A percentile compares a stretch with the other conserved stretches of the same genome.
Conservation (phyloP, 2,888 invertebrate species). For the Meghimatium bilineatum region DNA sequence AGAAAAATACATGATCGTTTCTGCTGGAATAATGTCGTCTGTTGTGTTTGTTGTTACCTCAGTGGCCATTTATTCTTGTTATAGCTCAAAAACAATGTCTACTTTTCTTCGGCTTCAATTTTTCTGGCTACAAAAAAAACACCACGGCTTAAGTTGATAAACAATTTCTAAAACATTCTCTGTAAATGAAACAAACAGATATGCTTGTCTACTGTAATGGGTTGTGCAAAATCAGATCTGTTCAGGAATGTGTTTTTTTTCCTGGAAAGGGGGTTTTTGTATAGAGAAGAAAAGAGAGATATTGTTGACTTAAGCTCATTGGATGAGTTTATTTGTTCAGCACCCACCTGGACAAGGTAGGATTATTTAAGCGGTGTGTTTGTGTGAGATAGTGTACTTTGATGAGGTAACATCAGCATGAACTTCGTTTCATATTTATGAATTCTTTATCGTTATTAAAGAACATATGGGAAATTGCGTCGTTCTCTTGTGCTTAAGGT, state of each 20-base stretch:
- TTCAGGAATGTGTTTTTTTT: not conserved
- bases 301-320: not conserved
- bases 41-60: not conserved
- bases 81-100: not conserved
- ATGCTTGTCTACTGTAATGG: not conserved
- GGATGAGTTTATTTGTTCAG: not conserved
- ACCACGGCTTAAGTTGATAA: not conserved
- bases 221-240: constrained; percentile 9
- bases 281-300: not conserved
- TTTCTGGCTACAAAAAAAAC: not conserved
- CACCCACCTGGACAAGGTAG: not conserved
- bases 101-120: not conserved
- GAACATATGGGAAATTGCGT: not conserved
- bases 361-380: not conserved
- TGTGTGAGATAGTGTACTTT: not conserved
- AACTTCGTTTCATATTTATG: not conserved
- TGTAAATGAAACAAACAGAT: constrained; percentile 22
- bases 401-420: not conserved
- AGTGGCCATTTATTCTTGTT: constrained; percentile 21
- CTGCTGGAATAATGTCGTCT: not conserved
- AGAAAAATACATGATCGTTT: not conserved
- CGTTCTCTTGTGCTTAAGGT: too few relatives aligned
- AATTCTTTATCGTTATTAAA: too few relatives aligned
- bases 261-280: not conserved
- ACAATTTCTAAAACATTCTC: constrained; percentile 15